phyloP scores from a whole-genome alignment of 2,113 vertebrate species.

The Anas platyrhynchos region DNA sequence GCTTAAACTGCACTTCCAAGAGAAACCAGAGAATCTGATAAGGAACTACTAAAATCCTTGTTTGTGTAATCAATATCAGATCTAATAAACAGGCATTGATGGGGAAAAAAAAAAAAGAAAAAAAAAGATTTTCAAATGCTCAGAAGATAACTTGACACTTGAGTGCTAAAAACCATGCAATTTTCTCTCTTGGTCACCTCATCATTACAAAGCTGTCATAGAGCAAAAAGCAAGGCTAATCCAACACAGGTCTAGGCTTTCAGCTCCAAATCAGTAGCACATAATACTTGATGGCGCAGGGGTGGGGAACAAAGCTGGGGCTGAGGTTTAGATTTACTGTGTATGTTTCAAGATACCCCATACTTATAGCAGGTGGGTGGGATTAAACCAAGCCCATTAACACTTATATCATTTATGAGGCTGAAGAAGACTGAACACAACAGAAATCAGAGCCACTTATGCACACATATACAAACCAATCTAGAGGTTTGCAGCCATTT shows the following conservation, averaged over 20 bases:
- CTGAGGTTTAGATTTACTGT: not conserved
- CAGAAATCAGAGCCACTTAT: not conserved
- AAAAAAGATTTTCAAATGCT: not conserved
- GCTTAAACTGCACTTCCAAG: not conserved
- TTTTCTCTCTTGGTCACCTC: not conserved
- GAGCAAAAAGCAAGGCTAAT: not conserved
- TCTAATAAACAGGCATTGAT: not conserved
- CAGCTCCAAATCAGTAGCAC: not conserved
- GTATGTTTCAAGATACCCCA: not conserved
- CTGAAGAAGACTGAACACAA: not conserved
- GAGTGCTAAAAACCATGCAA: not conserved
- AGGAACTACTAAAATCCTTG: no score
- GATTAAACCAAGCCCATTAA: not conserved
- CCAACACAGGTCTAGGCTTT: not conserved
- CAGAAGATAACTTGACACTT: not conserved
- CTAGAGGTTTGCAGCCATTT: not conserved
- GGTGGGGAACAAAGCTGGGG: not conserved
- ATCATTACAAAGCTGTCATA: not conserved
- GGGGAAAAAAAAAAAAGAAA: no score
- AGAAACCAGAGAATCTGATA: not conserved
- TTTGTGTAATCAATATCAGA: no score
- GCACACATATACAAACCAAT: fast-evolving
- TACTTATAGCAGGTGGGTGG: not conserved
- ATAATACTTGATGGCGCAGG: not conserved
- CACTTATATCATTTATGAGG: not conserved